A percentile compares a stretch with the other conserved stretches of the same genome.
Evolutionary conservation across 37 sponge, comb jelly and placozoan genomes (phyloP).

Genomic region (Petrosia ficiformis): DNA sequence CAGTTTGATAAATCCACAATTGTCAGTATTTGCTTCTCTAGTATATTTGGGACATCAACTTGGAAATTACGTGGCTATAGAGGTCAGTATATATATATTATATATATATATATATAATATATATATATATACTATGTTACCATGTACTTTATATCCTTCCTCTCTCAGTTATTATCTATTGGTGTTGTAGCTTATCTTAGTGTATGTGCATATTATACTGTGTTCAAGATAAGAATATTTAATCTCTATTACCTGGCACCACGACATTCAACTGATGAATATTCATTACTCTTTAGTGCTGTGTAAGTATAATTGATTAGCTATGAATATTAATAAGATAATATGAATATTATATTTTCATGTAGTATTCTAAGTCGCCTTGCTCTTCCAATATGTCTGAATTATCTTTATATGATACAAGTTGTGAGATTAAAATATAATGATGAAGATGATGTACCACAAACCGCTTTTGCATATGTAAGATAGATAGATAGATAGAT

Average conservation of each 20-base stretch:
- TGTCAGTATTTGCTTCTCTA: constrained; percentile 65
- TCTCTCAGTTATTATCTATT: constrained; percentile 67
- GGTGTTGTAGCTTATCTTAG: constrained; percentile 84
- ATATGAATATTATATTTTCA: not conserved
- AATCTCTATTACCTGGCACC: constrained; percentile 95
- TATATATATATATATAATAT: not conserved
- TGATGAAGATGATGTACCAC: constrained; percentile 18
- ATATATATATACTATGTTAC: not conserved
- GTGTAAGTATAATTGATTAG: constrained; percentile 41
- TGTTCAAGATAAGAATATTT: constrained; percentile 91
- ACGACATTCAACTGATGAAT: constrained; percentile 89
- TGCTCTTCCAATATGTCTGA: constrained; percentile 93
- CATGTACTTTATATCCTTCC: not conserved
- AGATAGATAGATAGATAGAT: too few relatives aligned
- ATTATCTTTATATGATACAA: constrained; percentile 89
- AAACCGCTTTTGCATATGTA: constrained; percentile 76
- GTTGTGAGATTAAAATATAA: constrained; percentile 45
- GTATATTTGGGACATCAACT: constrained; percentile 39
- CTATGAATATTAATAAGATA: not conserved
- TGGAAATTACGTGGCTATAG: constrained; percentile 50
- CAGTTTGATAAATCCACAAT: constrained; percentile 18
- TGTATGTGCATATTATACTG: constrained; percentile 93
- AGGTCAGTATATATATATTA: constrained; percentile 14
- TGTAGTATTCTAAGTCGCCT: constrained; percentile 84
- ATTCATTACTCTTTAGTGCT: constrained; percentile 90